Conservation (phyloP, 1,140 invertebrate genomes). For the Caenorhabditis remanei region DNA sequence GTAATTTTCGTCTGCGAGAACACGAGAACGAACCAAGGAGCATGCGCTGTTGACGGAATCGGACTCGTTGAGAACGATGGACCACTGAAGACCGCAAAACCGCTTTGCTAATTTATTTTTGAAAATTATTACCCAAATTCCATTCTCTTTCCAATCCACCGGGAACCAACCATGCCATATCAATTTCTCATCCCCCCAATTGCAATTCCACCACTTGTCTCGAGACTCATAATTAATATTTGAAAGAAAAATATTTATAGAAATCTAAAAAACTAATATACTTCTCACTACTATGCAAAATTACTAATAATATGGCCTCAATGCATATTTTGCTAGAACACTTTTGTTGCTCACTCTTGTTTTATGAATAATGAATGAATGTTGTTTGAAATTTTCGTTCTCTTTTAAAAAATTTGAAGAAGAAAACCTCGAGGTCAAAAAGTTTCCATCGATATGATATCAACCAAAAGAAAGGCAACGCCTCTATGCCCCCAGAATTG, state of each 20-base stretch:
- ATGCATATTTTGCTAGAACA: conserved; percentile 44
- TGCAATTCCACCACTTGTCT: conserved; percentile 46
- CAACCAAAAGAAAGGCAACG: too few relatives aligned
- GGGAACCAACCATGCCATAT: conserved; percentile 54
- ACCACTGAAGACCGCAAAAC: conserved; percentile 59
- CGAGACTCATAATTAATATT: conserved; percentile 52
- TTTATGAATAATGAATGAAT: conserved; percentile 33
- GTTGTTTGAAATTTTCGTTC: neutral
- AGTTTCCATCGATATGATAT: too few relatives aligned
- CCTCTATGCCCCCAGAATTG: too few relatives aligned
- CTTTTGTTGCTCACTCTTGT: conserved; percentile 49
- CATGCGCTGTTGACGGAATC: conserved; percentile 77
- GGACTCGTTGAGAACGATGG: conserved; percentile 71
- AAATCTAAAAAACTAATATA: conserved; percentile 12
- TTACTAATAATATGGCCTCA: conserved; percentile 52
- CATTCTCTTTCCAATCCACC: conserved; percentile 27
- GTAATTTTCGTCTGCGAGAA: conserved; percentile 77
- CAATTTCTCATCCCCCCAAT: conserved; percentile 48
- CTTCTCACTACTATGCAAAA: conserved; percentile 29
- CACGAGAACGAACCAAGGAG: conserved; percentile 77
- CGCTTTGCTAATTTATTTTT: conserved; percentile 60
- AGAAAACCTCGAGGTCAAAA: too few relatives aligned
- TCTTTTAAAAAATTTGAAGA: too few relatives aligned
- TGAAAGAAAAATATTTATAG: neutral
- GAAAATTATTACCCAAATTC: neutral